Conservation (phyloP, 1,140 invertebrate genomes). For the Planococcus citri region DNA sequence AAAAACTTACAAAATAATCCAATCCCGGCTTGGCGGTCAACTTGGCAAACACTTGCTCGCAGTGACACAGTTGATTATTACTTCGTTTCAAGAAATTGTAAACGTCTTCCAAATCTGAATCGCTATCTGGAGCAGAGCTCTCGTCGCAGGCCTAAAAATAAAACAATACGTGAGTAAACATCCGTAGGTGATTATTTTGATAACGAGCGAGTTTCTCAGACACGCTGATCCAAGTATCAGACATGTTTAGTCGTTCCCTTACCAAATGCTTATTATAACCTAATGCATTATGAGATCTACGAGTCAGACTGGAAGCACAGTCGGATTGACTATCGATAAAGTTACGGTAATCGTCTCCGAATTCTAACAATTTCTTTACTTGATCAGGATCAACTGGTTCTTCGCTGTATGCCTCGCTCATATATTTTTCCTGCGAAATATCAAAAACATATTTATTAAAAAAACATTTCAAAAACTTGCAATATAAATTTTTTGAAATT, state of each 20-base stretch:
- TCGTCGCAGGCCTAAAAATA: conserved; percentile 26
- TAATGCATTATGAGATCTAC: conserved; percentile 14
- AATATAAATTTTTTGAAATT: not conserved
- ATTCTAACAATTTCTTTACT: conserved; percentile 63
- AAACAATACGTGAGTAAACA: not conserved
- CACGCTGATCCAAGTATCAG: too few relatives aligned
- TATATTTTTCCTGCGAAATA: conserved; percentile 63
- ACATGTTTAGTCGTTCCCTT: too few relatives aligned
- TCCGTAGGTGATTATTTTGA: not conserved
- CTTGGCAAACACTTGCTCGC: conserved; percentile 42
- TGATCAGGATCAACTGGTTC: conserved; percentile 69
- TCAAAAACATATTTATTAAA: not conserved
- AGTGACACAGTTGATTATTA: conserved; percentile 39
- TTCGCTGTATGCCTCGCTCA: conserved; percentile 82
- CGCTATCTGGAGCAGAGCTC: conserved; percentile 40
- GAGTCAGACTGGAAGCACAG: conserved; percentile 59
- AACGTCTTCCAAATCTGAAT: conserved; percentile 47
- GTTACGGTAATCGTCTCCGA: conserved; percentile 80
- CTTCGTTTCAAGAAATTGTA: conserved; percentile 43
- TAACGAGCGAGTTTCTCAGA: not conserved
- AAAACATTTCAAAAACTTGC: not conserved
- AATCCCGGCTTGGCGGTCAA: conserved; percentile 35
- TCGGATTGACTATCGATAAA: conserved; percentile 77
- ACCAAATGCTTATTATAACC: not conserved
- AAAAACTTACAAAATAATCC: conserved; percentile 39